Base-by-base conservation (phyloP, 2,113 vertebrate species). In the Trochalopteron elliotii region DNA sequence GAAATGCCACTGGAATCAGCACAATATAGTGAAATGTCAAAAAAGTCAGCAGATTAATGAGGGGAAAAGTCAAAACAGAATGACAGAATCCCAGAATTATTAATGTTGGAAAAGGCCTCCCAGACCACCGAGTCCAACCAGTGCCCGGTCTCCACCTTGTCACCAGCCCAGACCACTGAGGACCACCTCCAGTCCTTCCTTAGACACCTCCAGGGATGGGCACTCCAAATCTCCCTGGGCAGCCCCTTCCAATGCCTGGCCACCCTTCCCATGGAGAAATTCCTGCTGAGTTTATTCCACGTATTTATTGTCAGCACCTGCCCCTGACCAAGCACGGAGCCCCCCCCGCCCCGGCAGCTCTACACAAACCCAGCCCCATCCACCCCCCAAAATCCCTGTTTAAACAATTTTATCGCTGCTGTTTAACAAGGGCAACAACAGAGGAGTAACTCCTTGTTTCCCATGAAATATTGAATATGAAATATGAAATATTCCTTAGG, bases 291-390 rank as follows among this genome's bases (percentile, higher is more conserved):
- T 76, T 83, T 47, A 53, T 74, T 75, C 53, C 4, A 1, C 21
- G 0, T 21, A 25, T 75, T 89, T 12, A n/a, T 24, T 60, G n/a
- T 25, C 45, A 67, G 45, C 10, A 3, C 10, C 49, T 13, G 59
- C 11, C 47, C 35, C 23, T 0, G 0, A 49, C 28, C 0, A 0
- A 53, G 67, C 18, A 10, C 0, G 0, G 22, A 49, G 6, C 4
- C 4, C 23, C 16, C 40, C 40, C 12, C 9, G n/a, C 40, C 40
- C 37, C 12, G 40, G 45, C 27, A 22, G 56, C 20, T 37, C 20
- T 7, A 5, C 57, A 27, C 19, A 33, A 50, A 68, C 15, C 13
- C 19, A 1, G n/a, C 8, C 18, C 55, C 45, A 7, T 3, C 56
- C 44, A 44, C 1, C 12, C 40, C 21, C 25, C 2, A 64, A 68